Conservation (phyloP, 1,140 invertebrate species). For the Drosophila ogumai region DNA sequence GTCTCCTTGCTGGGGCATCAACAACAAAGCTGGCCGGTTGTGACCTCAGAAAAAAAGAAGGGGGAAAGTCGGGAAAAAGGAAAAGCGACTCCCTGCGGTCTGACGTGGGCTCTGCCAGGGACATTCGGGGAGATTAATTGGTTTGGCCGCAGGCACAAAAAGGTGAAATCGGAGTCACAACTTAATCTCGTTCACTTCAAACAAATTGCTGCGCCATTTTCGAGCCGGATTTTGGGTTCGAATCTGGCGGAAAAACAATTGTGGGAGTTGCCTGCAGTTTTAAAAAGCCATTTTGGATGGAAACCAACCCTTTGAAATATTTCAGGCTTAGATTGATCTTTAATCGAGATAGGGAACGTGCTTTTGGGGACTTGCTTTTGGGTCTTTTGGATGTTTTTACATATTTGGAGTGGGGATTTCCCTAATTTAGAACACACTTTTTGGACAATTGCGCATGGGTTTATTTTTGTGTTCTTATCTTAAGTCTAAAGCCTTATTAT, state of each 20-base stretch:
- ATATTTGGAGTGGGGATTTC: not conserved
- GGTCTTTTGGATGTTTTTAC: not conserved
- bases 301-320: slow-evolving; percentile 18
- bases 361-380: not conserved
- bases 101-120: slow-evolving; percentile 19
- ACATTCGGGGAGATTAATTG: slow-evolving; percentile 66
- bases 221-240: slow-evolving; percentile 4
- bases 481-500: too few relatives aligned
- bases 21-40: slow-evolving; percentile 30
- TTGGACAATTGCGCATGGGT: not conserved
- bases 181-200: slow-evolving; percentile 45
- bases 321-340: slow-evolving; percentile 15
- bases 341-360: slow-evolving; percentile 13
- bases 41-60: slow-evolving; percentile 41
- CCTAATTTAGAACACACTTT: not conserved
- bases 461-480: not conserved
- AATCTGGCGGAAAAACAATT: slow-evolving; percentile 3
- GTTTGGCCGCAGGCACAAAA: slow-evolving; percentile 49
- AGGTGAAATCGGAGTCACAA: slow-evolving; percentile 50
- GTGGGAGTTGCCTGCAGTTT: slow-evolving; percentile 24
- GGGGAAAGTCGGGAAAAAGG: slow-evolving; percentile 40
- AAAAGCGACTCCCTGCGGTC: slow-evolving; percentile 35
- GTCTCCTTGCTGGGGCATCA: slow-evolving; percentile 21
- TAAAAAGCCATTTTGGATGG: slow-evolving; percentile 16
- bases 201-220: slow-evolving; percentile 37